Conservation (phyloP, 2,888 invertebrate species). For the Nebria salina region DNA sequence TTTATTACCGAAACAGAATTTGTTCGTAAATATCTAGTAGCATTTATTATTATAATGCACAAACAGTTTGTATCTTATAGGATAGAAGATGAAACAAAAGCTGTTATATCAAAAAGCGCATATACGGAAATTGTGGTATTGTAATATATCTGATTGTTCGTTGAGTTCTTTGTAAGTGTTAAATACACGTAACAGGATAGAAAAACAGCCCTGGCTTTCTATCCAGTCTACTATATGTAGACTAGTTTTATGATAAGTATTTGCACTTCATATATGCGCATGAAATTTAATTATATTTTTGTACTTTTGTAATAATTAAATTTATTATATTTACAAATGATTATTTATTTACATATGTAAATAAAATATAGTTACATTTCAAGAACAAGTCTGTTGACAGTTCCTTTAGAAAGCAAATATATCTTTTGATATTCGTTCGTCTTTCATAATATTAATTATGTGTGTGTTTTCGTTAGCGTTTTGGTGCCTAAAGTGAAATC, state of each 20-base stretch:
- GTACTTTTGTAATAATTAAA: too few relatives aligned
- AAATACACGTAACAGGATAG: too few relatives aligned
- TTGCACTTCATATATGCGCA: too few relatives aligned
- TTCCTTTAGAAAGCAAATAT: neutral
- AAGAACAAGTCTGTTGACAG: too few relatives aligned
- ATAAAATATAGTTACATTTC: too few relatives aligned
- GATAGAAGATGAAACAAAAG: neutral
- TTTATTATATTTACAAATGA: too few relatives aligned
- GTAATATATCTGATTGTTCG: neutral
- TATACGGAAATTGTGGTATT: neutral
- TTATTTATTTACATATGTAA: too few relatives aligned
- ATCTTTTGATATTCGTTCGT: neutral
- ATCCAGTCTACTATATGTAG: too few relatives aligned
- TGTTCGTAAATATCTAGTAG: neutral
- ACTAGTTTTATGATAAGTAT: too few relatives aligned
- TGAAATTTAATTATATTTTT: too few relatives aligned
- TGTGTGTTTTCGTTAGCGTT: constrained; percentile 24
- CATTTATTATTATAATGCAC: neutral
- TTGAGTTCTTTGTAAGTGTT: neutral
- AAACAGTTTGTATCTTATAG: neutral
- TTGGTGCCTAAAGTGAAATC: neutral
- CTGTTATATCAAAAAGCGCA: neutral
- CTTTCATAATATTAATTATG: constrained; percentile 31
- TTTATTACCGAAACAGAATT: neutral
- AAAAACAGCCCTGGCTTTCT: too few relatives aligned